Percentiles rank a stretch among this genome's conserved stretches.
These are phyloP conservation scores for Sturnus vulgaris DNA, from an alignment of 2,113 vertebrate genomes.

Conservation along the genomic window DNA sequence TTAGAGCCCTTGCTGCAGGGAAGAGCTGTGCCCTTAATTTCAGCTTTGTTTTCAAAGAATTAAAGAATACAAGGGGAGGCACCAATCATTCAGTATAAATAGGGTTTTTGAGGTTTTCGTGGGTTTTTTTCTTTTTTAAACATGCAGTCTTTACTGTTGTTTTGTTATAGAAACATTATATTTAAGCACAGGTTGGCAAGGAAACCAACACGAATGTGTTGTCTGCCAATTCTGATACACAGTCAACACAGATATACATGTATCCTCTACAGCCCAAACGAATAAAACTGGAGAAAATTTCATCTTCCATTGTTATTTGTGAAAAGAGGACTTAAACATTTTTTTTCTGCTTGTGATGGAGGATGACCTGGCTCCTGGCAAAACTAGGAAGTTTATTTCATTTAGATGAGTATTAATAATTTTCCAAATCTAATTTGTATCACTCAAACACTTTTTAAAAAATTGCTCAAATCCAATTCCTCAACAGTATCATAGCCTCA, in stretches of 20 bases:
- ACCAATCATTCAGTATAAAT: background rate
- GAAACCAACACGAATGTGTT: constrained; percentile 16
- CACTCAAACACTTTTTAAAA: background rate
- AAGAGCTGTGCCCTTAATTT: background rate
- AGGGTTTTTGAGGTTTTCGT: fast-evolving
- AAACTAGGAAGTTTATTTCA: background rate
- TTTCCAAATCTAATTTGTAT: background rate
- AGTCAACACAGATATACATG: background rate
- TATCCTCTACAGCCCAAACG: background rate
- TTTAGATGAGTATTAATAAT: background rate
- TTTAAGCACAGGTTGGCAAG: constrained; percentile 34
- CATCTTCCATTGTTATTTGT: background rate
- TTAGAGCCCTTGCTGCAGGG: background rate
- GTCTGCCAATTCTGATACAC: background rate
- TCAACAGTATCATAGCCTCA: background rate
- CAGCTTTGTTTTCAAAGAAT: background rate
- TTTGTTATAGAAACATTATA: constrained; percentile 31
- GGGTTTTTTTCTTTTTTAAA: background rate
- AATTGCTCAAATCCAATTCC: background rate
- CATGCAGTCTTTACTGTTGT: background rate
- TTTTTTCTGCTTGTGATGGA: background rate
- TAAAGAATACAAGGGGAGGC: background rate
- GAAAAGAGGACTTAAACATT: background rate
- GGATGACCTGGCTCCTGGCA: background rate
- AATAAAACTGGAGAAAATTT: background rate